phyloP scores from a whole-genome alignment of 1,140 invertebrate genomes.

The Vollenhovia emeryi region DNA sequence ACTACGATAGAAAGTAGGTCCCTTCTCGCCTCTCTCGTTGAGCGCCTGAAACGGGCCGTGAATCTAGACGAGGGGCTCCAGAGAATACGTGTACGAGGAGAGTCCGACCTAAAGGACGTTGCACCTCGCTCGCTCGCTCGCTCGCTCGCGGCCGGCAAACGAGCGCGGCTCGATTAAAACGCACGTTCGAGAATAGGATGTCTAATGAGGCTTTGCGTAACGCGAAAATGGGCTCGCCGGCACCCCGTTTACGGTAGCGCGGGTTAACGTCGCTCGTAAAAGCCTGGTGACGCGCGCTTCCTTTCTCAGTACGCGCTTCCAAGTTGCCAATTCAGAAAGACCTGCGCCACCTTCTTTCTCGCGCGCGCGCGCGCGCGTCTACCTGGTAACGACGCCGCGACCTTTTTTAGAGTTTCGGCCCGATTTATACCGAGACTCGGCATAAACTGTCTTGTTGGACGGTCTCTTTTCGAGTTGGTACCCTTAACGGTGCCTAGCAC shows the following conservation, averaged over 20 bases:
- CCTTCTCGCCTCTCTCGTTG: conserved; percentile 71
- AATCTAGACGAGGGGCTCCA: conserved; percentile 26
- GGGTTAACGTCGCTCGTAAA: conserved; percentile 54
- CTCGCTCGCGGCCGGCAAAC: conserved; percentile 37
- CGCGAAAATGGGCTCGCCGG: conserved; percentile 67
- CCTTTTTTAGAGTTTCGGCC: conserved; percentile 39
- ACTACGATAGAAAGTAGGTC: conserved; percentile 82
- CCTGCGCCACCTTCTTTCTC: conserved; percentile 55
- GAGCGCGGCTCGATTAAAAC: conserved; percentile 65
- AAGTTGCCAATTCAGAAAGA: conserved; percentile 68
- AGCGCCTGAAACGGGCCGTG: conserved; percentile 45
- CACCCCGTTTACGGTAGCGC: conserved; percentile 69
- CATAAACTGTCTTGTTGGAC: conserved; percentile 26
- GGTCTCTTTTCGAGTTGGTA: conserved; percentile 9
- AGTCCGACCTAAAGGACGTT: conserved; percentile 62
- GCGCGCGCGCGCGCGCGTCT: conserved; percentile 6
- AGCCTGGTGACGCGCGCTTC: conserved; percentile 32
- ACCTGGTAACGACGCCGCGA: conserved; percentile 36
- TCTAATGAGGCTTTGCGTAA: conserved; percentile 75
- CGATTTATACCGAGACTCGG: conserved; percentile 19
- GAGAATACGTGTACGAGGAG: conserved; percentile 54
- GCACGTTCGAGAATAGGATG: conserved; percentile 71
- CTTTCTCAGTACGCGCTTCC: conserved; percentile 64
- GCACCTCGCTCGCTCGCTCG: conserved; percentile 39
- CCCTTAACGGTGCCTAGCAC: not conserved